A percentile compares a stretch with the other conserved stretches of the same genome.
Conservation (phyloP, 2,797 vertebrate species). For the Anas bahamensis region DNA sequence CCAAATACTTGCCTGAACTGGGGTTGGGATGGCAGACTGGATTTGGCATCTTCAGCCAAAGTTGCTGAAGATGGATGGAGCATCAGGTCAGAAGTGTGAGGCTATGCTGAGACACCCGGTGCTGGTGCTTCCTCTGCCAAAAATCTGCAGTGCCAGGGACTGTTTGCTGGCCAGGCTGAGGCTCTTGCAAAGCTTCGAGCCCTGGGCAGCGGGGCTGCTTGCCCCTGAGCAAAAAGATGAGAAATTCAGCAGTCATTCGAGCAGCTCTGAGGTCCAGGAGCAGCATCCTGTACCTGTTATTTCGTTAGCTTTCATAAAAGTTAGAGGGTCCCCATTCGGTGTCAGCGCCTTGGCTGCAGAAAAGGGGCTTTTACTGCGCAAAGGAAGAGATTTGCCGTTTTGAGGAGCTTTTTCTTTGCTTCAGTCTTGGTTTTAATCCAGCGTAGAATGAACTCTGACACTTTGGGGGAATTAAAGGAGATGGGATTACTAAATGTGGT, state of each 20-base stretch:
- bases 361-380: neutral
- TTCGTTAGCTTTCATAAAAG: neutral
- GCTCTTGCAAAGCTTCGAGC: neutral
- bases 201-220: neutral
- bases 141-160: neutral
- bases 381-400: neutral
- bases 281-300: neutral
- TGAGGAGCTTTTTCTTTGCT: neutral
- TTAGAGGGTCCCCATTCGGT: neutral
- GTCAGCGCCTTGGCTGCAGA: neutral
- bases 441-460: neutral
- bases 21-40: neutral
- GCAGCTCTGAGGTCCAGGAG: neutral
- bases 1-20: neutral
- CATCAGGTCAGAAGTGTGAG: neutral
- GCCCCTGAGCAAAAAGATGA: neutral
- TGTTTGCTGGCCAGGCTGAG: neutral
- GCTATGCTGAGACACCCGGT: neutral
- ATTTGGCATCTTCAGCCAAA: neutral
- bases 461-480: neutral
- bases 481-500: neutral
- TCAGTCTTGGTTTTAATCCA: neutral
- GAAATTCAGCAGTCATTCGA: neutral
- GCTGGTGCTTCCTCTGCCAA: neutral
- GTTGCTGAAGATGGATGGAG: neutral